phyloP scores from a whole-genome alignment of 2,113 vertebrate species.

The Rhinichthys klamathensis region DNA sequence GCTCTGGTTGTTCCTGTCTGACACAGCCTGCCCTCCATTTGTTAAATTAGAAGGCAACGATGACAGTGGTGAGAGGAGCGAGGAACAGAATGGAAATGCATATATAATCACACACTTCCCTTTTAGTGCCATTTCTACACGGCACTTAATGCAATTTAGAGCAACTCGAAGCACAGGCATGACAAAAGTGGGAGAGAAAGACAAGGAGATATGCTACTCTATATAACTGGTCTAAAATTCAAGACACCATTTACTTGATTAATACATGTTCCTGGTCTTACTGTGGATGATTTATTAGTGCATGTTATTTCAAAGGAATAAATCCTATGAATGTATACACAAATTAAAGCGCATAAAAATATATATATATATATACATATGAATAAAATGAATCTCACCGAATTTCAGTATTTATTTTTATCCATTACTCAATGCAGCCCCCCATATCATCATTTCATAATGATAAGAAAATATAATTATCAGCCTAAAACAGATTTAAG shows the following conservation, averaged over 20 bases:
- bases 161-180: slow-evolving; percentile 16
- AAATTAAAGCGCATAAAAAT: background rate
- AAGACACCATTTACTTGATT: background rate
- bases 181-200: background rate
- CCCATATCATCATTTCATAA: no score
- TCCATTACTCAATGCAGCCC: no score
- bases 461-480: background rate
- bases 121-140: slow-evolving; percentile 53
- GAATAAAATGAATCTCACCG: no score
- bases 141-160: slow-evolving; percentile 54
- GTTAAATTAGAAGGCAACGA: slow-evolving; percentile 54
- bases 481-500: background rate
- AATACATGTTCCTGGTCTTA: background rate
- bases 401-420: no score
- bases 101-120: slow-evolving; percentile 51
- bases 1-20: slow-evolving; percentile 41
- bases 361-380: no score
- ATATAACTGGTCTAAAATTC: background rate
- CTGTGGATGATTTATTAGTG: background rate
- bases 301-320: background rate
- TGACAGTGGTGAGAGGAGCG: slow-evolving; percentile 43
- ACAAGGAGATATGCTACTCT: background rate
- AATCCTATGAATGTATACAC: no score
- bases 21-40: slow-evolving; percentile 56
- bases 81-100: slow-evolving; percentile 54